A percentile compares a stretch with the other conserved stretches of the same genome.
phyloP scores from a whole-genome alignment of 2,888 invertebrate species.

The Gisinianus flammeolus region DNA sequence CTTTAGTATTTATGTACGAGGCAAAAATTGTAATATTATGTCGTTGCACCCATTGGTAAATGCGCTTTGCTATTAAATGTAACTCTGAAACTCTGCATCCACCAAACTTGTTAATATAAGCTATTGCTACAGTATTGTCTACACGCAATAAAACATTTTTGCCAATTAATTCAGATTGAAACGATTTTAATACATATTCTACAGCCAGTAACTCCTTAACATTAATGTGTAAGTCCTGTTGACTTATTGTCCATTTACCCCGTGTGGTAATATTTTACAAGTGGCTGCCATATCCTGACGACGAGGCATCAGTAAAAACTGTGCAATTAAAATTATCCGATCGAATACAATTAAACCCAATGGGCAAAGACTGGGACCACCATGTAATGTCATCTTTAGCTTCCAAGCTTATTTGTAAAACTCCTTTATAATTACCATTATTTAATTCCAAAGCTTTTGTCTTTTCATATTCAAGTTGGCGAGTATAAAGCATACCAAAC shows the following conservation, averaged over 20 bases:
- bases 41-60: neutral
- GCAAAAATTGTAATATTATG: neutral
- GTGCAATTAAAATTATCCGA: neutral
- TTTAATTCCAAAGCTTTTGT: neutral
- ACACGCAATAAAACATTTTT: neutral
- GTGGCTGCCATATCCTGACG: neutral
- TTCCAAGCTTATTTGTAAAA: neutral
- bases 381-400: neutral
- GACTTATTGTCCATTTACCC: neutral
- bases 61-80: neutral
- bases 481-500: neutral
- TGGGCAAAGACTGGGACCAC: neutral
- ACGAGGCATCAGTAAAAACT: neutral
- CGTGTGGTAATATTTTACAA: neutral
- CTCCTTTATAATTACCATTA: neutral
- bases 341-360: neutral
- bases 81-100: neutral
- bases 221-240: neutral
- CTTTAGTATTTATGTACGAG: neutral
- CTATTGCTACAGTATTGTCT: neutral
- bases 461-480: neutral
- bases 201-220: neutral
- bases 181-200: neutral
- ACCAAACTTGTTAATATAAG: slow-evolving; percentile 1
- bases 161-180: neutral